Evolutionary conservation across 2,113 vertebrate species (phyloP).

Genomic region (Hydrolagus affinis): DNA sequence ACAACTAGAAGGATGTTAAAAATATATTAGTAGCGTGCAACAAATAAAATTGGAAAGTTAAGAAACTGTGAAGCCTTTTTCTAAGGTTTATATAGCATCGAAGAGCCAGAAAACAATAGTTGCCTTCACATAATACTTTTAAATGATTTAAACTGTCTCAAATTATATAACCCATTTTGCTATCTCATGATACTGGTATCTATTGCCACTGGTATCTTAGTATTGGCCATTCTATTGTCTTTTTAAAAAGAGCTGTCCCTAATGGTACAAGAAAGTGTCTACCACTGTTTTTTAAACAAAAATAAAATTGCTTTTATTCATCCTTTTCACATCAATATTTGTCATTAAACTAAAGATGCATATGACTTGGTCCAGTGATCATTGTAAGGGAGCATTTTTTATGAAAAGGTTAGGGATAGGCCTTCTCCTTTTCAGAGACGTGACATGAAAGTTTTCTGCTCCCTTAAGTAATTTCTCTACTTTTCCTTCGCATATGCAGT

Average conservation of each 20-base stretch:
- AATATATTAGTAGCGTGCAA: conserved; percentile 5
- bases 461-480: background rate
- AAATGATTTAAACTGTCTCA: conserved; percentile 16
- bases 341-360: background rate
- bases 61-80: background rate
- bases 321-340: background rate
- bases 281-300: background rate
- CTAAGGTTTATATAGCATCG: background rate
- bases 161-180: background rate
- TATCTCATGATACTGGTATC: background rate
- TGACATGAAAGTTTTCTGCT: background rate
- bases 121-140: background rate
- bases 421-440: background rate
- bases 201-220: too few species aligned
- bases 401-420: background rate
- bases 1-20: conserved; percentile 10
- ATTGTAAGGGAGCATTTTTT: background rate
- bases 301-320: background rate
- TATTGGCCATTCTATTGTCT: too few species aligned
- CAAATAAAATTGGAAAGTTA: background rate
- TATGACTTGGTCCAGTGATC: background rate
- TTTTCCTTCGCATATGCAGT: background rate
- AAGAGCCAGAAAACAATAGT: background rate
- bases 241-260: background rate
- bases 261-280: too few species aligned